Conservation (phyloP, 92 coral and sea anemone genomes). For the Pocillopora grandis region DNA sequence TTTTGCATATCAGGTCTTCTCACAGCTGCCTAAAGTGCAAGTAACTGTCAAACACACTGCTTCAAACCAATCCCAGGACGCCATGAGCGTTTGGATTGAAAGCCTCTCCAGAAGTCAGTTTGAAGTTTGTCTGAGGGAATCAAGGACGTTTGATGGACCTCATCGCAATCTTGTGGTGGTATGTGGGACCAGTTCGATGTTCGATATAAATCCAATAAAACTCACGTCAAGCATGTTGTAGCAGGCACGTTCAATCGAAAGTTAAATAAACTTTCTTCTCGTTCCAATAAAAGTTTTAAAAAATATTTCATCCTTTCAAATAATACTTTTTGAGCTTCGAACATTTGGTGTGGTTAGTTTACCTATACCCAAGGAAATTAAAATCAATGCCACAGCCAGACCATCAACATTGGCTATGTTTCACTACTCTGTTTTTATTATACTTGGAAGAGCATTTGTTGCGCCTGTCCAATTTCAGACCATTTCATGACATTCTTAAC, state of each 20-base stretch:
- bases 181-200: not conserved
- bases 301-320: no score
- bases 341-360: not conserved
- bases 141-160: slow-evolving; percentile 32
- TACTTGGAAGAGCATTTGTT: no score
- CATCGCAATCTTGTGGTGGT: slow-evolving; percentile 30
- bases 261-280: no score
- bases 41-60: not conserved
- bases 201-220: no score
- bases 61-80: not conserved
- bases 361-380: not conserved
- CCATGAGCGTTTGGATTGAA: slow-evolving; percentile 25
- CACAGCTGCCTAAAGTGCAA: not conserved
- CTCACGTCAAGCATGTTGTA: no score
- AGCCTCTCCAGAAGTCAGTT: slow-evolving; percentile 22
- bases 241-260: no score
- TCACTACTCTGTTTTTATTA: not conserved
- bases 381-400: not conserved
- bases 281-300: no score
- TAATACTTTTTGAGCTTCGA: no score
- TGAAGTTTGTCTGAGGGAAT: slow-evolving; percentile 41
- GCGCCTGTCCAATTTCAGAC: no score
- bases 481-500: no score
- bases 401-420: not conserved
- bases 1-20: not conserved